Evolutionary conservation across 2,797 vertebrate species (phyloP).

Genomic region (Microctenopoma lineatum): DNA sequence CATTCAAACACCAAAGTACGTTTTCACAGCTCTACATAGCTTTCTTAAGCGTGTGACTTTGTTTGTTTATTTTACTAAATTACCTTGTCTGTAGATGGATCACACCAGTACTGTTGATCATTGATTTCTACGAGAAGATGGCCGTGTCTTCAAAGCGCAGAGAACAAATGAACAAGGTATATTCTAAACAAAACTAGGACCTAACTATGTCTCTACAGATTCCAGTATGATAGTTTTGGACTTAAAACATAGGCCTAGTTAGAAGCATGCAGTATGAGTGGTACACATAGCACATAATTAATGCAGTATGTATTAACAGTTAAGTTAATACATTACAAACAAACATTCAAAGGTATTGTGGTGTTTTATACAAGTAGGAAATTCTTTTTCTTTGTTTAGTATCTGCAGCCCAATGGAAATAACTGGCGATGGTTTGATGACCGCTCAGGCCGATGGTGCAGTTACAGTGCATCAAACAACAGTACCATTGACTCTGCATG

Average conservation of each 20-base stretch:
- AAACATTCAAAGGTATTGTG: not conserved
- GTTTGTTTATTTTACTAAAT: constrained; percentile 11
- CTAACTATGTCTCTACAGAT: not conserved
- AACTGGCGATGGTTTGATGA: constrained; percentile 99
- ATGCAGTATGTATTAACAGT: no score
- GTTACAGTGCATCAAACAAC: constrained; percentile 97
- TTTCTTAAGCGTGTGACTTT: not conserved
- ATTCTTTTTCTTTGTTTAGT: constrained; percentile 75
- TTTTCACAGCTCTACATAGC: constrained; percentile 11
- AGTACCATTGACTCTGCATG: constrained; percentile 96
- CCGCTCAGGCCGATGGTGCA: constrained; percentile 97
- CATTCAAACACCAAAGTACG: constrained; percentile 97
- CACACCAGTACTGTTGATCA: constrained; percentile 93
- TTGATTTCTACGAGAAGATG: constrained; percentile 97
- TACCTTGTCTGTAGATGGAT: constrained; percentile 88
- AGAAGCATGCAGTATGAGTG: not conserved
- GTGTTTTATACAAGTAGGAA: not conserved
- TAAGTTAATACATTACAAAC: not conserved
- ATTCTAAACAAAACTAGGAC: constrained; percentile 2
- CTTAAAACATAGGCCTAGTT: not conserved
- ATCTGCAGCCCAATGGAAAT: constrained; percentile 94
- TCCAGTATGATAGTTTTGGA: not conserved
- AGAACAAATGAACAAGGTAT: constrained; percentile 96
- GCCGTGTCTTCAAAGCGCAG: constrained; percentile 94
- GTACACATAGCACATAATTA: not conserved